phyloP scores from a whole-genome alignment of 2,888 invertebrate species.

The Ormyrus nitidulus region DNA sequence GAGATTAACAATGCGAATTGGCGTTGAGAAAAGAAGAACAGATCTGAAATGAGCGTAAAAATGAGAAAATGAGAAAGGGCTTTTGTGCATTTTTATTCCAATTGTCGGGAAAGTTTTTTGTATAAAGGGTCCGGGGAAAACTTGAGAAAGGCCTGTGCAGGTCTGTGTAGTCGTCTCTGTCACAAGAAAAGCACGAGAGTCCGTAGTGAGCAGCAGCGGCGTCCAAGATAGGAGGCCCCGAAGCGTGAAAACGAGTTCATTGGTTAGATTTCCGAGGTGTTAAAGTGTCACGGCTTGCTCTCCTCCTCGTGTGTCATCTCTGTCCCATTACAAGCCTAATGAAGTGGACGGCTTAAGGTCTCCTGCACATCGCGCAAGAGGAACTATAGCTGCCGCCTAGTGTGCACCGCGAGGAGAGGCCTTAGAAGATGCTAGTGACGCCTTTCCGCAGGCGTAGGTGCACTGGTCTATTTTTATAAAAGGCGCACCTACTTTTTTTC shows the following conservation, averaged over 20 bases:
- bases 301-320: slow-evolving; percentile 39
- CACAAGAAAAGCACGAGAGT: slow-evolving; percentile 51
- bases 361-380: slow-evolving; percentile 61
- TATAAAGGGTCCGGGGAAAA: slow-evolving; percentile 48
- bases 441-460: slow-evolving; percentile 40
- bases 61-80: too few relatives aligned
- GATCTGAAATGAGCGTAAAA: too few relatives aligned
- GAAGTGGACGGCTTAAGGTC: slow-evolving; percentile 69
- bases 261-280: slow-evolving; percentile 69
- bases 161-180: not conserved
- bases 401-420: slow-evolving; percentile 32
- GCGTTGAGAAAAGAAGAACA: too few relatives aligned
- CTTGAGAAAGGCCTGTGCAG: slow-evolving; percentile 55
- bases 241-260: slow-evolving; percentile 72
- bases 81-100: slow-evolving; percentile 30
- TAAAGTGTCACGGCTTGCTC: slow-evolving; percentile 68
- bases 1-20: too few relatives aligned
- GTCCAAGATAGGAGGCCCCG: slow-evolving; percentile 48
- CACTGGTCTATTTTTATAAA: slow-evolving; percentile 42
- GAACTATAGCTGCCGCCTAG: slow-evolving; percentile 24
- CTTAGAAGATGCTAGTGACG: slow-evolving; percentile 53
- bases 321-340: slow-evolving; percentile 67
- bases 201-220: slow-evolving; percentile 46
- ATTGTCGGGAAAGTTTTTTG: not conserved
- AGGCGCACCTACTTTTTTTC: slow-evolving; percentile 12